phyloP scores from a whole-genome alignment of 2,888 invertebrate genomes.

The Dyspetes luteomarginatus region DNA sequence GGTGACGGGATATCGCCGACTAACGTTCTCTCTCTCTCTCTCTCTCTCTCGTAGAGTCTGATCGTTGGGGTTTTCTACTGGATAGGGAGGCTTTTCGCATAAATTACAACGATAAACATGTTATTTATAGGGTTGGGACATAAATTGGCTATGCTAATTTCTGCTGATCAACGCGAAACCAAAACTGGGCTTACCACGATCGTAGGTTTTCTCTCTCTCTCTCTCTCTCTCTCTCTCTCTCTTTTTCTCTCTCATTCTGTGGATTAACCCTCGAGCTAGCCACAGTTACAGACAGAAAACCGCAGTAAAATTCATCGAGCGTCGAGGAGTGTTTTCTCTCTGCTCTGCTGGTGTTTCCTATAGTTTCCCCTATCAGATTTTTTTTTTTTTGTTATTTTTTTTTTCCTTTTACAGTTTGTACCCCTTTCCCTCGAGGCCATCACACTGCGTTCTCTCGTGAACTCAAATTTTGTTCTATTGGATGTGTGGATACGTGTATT shows the following conservation, averaged over 20 bases:
- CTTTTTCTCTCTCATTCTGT: slow-evolving; percentile 14
- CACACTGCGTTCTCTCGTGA: slow-evolving; percentile 32
- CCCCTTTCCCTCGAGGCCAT: slow-evolving; percentile 15
- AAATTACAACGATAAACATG: slow-evolving; percentile 83
- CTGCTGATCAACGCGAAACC: slow-evolving; percentile 81
- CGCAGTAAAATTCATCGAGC: slow-evolving; percentile 68
- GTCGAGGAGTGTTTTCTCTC: slow-evolving; percentile 45
- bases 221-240: slow-evolving; percentile 49
- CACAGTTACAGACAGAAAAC: slow-evolving; percentile 55
- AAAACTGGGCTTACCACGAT: slow-evolving; percentile 73
- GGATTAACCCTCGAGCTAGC: slow-evolving; percentile 23
- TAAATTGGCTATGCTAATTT: slow-evolving; percentile 83
- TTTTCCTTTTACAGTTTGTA: slow-evolving; percentile 23
- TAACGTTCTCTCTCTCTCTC: slow-evolving; percentile 19
- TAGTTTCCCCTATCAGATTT: slow-evolving; percentile 15
- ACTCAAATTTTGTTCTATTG: slow-evolving; percentile 44
- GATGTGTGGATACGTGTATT: neutral
- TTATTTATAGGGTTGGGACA: slow-evolving; percentile 81
- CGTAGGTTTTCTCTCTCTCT: slow-evolving; percentile 33
- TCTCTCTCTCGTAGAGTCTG: slow-evolving; percentile 12
- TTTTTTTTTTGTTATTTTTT: slow-evolving; percentile 35
- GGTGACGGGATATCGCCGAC: slow-evolving; percentile 29
- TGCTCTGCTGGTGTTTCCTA: slow-evolving; percentile 38
- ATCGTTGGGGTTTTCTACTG: slow-evolving; percentile 26
- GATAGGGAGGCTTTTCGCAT: slow-evolving; percentile 70